Conservation (phyloP, 2,797 vertebrate species). For the Coccyzus lansbergi region DNA sequence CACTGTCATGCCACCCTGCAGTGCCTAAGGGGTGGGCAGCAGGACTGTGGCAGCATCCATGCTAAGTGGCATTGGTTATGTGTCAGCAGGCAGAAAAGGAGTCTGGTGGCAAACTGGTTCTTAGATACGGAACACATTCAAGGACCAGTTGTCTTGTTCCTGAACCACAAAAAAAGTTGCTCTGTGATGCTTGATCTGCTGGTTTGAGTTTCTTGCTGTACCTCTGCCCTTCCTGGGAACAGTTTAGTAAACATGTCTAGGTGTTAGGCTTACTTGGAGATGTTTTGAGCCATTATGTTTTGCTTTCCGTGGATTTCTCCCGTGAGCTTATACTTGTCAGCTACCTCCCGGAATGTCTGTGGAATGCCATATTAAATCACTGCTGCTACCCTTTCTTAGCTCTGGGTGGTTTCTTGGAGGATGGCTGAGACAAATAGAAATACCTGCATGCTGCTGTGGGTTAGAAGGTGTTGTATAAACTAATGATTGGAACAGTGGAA, state of each 20-base stretch:
- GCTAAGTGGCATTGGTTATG: accelerated
- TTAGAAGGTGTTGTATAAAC: neutral
- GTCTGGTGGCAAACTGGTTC: neutral
- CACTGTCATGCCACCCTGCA: accelerated
- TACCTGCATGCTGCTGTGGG: neutral
- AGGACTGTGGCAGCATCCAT: neutral
- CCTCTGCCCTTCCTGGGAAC: neutral
- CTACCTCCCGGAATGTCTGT: neutral
- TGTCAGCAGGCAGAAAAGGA: neutral
- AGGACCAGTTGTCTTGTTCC: neutral
- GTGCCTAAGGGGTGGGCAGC: neutral
- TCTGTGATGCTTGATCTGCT: neutral
- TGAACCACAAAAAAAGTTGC: neutral
- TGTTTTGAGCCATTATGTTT: neutral
- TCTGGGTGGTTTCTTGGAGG: neutral
- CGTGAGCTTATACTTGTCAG: neutral
- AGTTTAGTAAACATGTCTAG: accelerated
- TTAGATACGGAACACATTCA: no score
- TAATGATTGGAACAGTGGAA: neutral
- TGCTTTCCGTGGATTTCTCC: neutral
- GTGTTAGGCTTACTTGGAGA: neutral
- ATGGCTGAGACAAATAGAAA: neutral
- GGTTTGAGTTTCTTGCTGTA: neutral
- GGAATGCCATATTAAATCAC: neutral
- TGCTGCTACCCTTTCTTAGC: neutral